Conservation (phyloP, 2,888 invertebrate species). For the Polymixis flavicincta region DNA sequence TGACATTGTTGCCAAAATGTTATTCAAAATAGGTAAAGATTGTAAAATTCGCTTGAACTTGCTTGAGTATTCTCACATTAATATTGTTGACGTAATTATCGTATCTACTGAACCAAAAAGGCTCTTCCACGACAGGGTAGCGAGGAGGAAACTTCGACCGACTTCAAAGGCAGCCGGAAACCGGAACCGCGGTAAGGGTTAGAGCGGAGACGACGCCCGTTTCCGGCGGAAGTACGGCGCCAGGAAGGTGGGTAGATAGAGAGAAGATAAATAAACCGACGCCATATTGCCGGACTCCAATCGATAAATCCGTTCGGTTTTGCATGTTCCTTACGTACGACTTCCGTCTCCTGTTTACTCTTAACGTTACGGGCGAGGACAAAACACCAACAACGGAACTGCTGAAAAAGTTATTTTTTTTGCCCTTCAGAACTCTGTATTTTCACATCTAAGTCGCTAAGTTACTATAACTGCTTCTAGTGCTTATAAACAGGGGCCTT, state of each 20-base stretch:
- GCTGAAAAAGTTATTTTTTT: constrained; percentile 31
- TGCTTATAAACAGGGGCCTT: too few species aligned
- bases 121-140: constrained; percentile 72
- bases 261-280: constrained; percentile 86
- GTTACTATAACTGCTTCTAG: too few species aligned
- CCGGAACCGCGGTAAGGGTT: constrained; percentile 90
- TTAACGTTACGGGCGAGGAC: constrained; percentile 47
- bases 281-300: constrained; percentile 88
- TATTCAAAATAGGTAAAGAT: constrained; percentile 33
- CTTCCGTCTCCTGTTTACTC: constrained; percentile 89
- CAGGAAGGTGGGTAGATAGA: constrained; percentile 87
- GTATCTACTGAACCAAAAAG: constrained; percentile 75
- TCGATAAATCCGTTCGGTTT: constrained; percentile 89
- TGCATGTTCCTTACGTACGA: constrained; percentile 85
- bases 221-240: constrained; percentile 89
- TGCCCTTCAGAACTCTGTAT: constrained; percentile 2
- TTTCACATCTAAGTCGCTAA: not conserved
- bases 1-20: constrained; percentile 49
- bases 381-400: constrained; percentile 35
- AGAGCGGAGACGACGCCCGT: constrained; percentile 88
- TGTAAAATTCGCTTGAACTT: constrained; percentile 6
- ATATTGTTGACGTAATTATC: constrained; percentile 63
- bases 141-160: constrained; percentile 83
- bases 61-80: constrained; percentile 27
- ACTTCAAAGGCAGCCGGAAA: constrained; percentile 88